Evolutionary conservation across 2,113 vertebrate species (phyloP), one percentile per base, ranked within the genome.

Genomic region (Osmerus eperlanus): DNA sequence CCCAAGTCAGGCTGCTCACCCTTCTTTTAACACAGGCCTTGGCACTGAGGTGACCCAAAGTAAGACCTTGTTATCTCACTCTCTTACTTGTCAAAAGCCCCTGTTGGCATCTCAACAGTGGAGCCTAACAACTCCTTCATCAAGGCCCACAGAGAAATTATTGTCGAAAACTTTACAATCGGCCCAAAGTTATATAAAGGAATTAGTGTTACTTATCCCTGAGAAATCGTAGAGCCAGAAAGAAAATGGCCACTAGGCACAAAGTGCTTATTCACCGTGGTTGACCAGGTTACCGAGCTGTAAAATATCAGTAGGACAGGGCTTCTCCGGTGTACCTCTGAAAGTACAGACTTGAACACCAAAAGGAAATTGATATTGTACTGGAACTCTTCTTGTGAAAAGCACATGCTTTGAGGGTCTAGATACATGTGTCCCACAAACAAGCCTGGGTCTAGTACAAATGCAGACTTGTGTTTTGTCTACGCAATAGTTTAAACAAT

Each of bases 61-160:
- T 68, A 67, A 66, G 65, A 70, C 69, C 68, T 78, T 59, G 62
- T 32, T 51, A 53, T 52, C 64, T 78, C 60, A 61, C 65, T 25
- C 15, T 32, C 47, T 28, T 64, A 63, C 56, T 16, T 51, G 68
- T 67, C 61, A 51, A 65, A 60, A 65, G 51, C 58, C n/a, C 55
- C 56, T 19, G 59, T 61, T 68, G 56, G 59, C 69, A 60, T 60
- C 68, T 63, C 56, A 47, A 51, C 66, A 72, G 72, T 61, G n/a
- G 61, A 68, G 55, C 59, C 51, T 64, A 47, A 61, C 32, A 65
- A 18, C 89, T 92, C 88, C 1, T 23, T 14, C 92, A 90, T 91
- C 90, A 80, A 65, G 28, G 69, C 84, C 81, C 72, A 94, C 92
- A 92, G 88, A 92, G 89, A 87, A 84, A 67, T 79, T 54, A 86